Evolutionary conservation across 2,113 vertebrate genomes (phyloP), one percentile per base, ranked within the genome.

Genomic region (Morone chrysops): DNA sequence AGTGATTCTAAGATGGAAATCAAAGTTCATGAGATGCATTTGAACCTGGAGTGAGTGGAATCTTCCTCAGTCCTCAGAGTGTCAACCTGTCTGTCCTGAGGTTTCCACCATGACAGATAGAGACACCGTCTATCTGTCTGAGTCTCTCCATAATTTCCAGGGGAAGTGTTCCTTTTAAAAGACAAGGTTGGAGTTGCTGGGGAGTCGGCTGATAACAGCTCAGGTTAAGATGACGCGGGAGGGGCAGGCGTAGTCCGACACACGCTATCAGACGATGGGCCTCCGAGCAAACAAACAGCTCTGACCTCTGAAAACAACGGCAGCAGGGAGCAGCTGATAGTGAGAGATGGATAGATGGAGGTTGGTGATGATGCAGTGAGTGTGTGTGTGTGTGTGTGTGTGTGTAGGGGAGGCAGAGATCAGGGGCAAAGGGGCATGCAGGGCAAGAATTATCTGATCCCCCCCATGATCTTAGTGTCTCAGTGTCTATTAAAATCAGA

Each of bases 221-320:
- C 81, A 84, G 89, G 91, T 90, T 89, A 82, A 89, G 91, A 91
- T 79, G 84, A 70, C 87, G 70, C 17, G 54, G 79, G 73, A 18
- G 84, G 80, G 86, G 85, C 65, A 50, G 89, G 78, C 73, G 87
- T 84, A 78, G 89, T 82, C 86, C 59, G 74, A 92, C 90, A 84
- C 75, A 18, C 18, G 68, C 83, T 93, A 93, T 94, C 93, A 92
- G 90, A 81, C 78, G 57, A 53, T 31, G 38, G 86, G 85, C 85
- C 86, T 85, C 83, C 72, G 56, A 75, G 89, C 87, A 93, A 95
- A 94, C 92, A 94, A 93, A 94, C 90, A 90, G 43, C 85, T 18
- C 74, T 84, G 92, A 93, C 92, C 93, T 92, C 89, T 89, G 36
- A 74, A 91, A 93, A 88, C 91, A 93, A 80, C 69, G 70, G 82